Base-by-base conservation (phyloP, 1,140 invertebrate genomes). In the Xylocopa sonorina region DNA sequence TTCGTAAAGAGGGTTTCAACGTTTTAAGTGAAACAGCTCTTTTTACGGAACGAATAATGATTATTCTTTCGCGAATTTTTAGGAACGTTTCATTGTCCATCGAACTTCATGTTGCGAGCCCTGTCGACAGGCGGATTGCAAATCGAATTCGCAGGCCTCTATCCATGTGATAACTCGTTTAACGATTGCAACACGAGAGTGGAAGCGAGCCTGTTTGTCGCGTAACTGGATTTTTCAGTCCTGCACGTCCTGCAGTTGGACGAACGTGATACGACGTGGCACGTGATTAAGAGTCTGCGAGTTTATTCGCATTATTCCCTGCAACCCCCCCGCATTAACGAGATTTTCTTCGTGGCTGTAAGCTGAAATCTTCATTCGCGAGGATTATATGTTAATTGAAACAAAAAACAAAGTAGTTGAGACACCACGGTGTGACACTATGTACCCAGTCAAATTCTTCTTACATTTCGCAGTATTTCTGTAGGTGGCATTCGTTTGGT, bases 141-240 rank as follows among this genome's bases (percentile, higher is more conserved):
- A 67, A 67, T 51, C 12, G 48, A 67, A 51, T 67, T 21, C 46
- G 6, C 2, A 21, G 7, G 14, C 27, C 18, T 16, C 16, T n/a
- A 46, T 32, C 43, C 29, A 46, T 3, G 51, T 46, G 64, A n/a
- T 67, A 67, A 67, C 64, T 67, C 27, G 48, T 67, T 51, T 53
- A 67, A 53, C 64, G 29, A 53, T 50, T 32, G 12, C 27, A 38
- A 24, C 48, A 10, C 38, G 10, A 21, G 38, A 38, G 53, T 3
- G 2, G 18, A 1, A 9, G 24, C n/a, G 4, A 21, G 24, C 18
- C 16, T 66, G 46, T 34, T 66, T 66, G 46, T 18, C 43, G 9
- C 21, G 27, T 50, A 66, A 66, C n/a, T 34, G 10, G 29, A 66
- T 66, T 66, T 50, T 66, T 66, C 63, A 34, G 18, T 9, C 18